Conservation (phyloP, 2,888 invertebrate species). For the Rotaria socialis region DNA sequence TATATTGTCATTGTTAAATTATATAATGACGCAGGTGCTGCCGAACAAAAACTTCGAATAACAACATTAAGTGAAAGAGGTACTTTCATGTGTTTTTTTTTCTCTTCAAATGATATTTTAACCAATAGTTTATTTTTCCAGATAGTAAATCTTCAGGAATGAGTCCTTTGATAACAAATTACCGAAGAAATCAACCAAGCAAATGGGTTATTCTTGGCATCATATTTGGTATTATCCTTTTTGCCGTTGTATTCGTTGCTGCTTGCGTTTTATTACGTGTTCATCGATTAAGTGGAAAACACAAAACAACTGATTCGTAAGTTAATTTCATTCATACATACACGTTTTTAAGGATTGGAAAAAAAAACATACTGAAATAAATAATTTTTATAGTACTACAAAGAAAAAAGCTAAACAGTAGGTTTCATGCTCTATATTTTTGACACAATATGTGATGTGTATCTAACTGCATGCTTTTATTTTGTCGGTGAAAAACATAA, state of each 20-base stretch:
- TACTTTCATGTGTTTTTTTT: neutral
- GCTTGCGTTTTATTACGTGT: neutral
- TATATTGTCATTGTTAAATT: slow-evolving; percentile 20
- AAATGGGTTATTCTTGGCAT: slow-evolving; percentile 32
- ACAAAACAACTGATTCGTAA: slow-evolving; percentile 28
- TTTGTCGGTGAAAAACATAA: neutral
- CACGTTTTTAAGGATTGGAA: no score
- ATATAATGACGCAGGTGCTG: slow-evolving; percentile 18
- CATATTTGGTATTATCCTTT: neutral
- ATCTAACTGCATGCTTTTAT: neutral
- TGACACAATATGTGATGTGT: neutral
- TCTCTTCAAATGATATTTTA: neutral
- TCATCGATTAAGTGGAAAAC: neutral
- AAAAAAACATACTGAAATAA: neutral
- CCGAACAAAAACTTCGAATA: slow-evolving; percentile 24
- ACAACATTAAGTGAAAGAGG: neutral
- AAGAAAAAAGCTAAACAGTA: neutral
- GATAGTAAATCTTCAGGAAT: neutral
- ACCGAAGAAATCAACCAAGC: neutral
- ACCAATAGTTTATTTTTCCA: neutral
- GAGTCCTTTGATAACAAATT: neutral
- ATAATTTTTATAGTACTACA: neutral
- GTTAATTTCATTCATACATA: neutral
- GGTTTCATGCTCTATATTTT: neutral
- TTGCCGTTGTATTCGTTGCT: neutral